Evolutionary conservation across 2,113 vertebrate genomes (phyloP), one percentile per base, ranked within the genome.

Genomic region (Coturnix japonica): DNA sequence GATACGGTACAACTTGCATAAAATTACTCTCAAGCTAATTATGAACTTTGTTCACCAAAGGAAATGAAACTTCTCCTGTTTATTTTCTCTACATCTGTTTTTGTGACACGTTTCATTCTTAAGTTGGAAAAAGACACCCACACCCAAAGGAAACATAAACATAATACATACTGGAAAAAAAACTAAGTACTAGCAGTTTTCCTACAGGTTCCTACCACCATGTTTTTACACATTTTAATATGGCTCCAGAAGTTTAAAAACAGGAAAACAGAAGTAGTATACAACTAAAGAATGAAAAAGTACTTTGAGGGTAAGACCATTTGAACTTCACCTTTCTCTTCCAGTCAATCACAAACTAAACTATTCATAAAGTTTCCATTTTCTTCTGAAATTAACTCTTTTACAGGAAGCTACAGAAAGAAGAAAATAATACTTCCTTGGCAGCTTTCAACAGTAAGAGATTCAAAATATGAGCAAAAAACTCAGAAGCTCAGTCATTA

Each of bases 21-120:
- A 94, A 93, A 94, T 90, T 78, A 95, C 37, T 70, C 31, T 86
- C 74, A 37, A 86, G 91, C 64, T 91, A 96, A 96, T 94, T 92
- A 82, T 63, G 85, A 95, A 93, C 91, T 94, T 94, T 91, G 88
- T 83, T 94, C 94, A 78, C 79, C 44, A 53, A 87, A 96, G 96
- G 96, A 97, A 96, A 96, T 77, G 84, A 91, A 92, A 95, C 65
- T 70, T 85, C 83, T 91, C 53, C 56, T 92, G 93, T 96, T 97
- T 97, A 95, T 95, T 93, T 97, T 96, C 70, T 81, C 90, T 96
- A 74, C 90, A 85, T 97, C 86, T 97, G 95, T 94, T 97, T 97
- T 97, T 94, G 93, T 97, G 97, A 95, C 95, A 95, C 85, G 92
- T 96, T 96, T 86, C 83, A 78, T 91, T 95, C 94, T 96, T 93